Conservation (phyloP, 2,797 vertebrate species). For the Microhierax caerulescens region DNA sequence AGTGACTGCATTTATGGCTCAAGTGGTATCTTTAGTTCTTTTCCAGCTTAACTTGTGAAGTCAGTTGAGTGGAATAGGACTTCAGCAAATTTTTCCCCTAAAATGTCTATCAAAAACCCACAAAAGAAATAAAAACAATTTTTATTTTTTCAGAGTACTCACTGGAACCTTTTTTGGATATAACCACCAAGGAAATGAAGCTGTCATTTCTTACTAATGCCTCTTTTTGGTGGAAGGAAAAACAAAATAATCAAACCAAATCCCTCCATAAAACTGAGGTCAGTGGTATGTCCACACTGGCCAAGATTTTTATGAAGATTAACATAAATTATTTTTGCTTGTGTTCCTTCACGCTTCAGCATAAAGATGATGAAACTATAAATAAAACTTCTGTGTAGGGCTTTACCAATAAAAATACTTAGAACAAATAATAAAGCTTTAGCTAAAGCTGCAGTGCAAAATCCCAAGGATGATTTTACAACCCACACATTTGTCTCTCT, state of each 20-base stretch:
- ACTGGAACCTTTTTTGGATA: not conserved
- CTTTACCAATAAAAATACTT: not conserved
- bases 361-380: not conserved
- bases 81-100: not conserved
- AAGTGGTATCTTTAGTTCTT: not conserved
- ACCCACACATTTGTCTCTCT: not conserved
- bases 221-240: not conserved
- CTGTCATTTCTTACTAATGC: not conserved
- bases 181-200: not conserved
- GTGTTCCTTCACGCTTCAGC: not conserved
- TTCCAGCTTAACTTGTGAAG: constrained; percentile 7
- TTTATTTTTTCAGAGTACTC: not conserved
- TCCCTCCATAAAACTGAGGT: not conserved
- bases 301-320: not conserved
- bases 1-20: constrained; percentile 12
- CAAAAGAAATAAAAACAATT: not conserved
- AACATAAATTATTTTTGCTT: not conserved
- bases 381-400: not conserved
- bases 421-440: not conserved
- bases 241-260: not conserved
- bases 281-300: not conserved
- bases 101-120: not conserved
- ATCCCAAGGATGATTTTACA: not conserved
- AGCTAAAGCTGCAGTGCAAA: constrained; percentile 7
- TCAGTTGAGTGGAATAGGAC: not conserved